Evolutionary conservation across 2,888 invertebrate genomes (phyloP).

Genomic region (Thecophora atra): DNA sequence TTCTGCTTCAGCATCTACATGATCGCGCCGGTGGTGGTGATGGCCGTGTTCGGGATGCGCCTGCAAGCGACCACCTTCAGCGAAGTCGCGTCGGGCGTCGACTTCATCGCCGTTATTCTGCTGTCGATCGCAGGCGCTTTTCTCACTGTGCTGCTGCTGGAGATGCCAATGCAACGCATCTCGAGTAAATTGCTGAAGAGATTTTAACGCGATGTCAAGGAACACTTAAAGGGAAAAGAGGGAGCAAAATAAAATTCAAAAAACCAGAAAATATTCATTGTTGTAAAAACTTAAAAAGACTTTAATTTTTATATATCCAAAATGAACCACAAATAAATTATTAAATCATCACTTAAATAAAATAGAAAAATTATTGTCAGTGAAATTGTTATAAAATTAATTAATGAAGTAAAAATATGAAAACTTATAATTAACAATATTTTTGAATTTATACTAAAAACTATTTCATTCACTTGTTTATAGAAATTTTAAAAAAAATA

Average conservation of each 20-base stretch:
- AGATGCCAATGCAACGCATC: conserved; percentile 54
- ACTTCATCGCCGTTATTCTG: conserved; percentile 50
- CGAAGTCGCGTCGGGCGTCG: conserved; percentile 52
- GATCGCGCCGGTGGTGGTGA: conserved; percentile 55
- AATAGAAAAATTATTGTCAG: no score
- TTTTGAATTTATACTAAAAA: no score
- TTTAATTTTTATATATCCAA: no score
- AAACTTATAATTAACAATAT: no score
- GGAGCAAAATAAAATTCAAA: neutral
- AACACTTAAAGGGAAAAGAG: neutral
- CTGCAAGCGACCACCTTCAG: conserved; percentile 53
- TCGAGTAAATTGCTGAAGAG: conserved; percentile 44
- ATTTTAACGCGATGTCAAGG: neutral
- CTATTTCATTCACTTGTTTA: no score
- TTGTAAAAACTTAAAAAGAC: no score
- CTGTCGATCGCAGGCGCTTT: conserved; percentile 49
- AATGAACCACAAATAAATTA: no score
- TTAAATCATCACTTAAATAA: no score
- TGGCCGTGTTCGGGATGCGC: conserved; percentile 51
- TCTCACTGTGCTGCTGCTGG: conserved; percentile 50
- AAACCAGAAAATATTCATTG: neutral
- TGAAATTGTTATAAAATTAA: no score
- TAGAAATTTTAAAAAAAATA: no score
- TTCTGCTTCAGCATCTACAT: conserved; percentile 58
- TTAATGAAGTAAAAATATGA: no score